phyloP scores from a whole-genome alignment of 2,113 vertebrate genomes.

The Notothenia rossii region DNA sequence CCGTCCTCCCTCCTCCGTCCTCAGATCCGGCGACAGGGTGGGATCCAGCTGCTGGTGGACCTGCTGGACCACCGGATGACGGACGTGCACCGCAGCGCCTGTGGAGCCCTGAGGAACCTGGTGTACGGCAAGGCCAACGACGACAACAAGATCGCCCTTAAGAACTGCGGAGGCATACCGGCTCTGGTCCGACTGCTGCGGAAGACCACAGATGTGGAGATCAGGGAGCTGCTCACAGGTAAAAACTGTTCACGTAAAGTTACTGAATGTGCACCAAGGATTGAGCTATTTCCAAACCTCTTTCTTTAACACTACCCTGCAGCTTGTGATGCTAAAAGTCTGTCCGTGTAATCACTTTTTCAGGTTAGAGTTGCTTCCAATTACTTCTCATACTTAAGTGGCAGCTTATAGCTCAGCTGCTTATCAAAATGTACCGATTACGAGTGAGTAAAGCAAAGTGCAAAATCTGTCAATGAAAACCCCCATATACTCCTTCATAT shows the following conservation, averaged over 20 bases:
- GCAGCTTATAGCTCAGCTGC: neutral
- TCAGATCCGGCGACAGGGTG: conserved; percentile 97
- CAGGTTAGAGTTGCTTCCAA: neutral
- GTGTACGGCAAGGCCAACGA: conserved; percentile 98
- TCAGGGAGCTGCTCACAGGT: conserved; percentile 98
- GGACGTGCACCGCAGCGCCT: conserved; percentile 98
- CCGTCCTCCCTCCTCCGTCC: conserved; percentile 17
- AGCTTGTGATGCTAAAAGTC: neutral
- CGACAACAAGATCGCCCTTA: conserved; percentile 98
- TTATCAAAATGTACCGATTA: neutral
- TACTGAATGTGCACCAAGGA: neutral
- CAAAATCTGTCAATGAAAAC: neutral
- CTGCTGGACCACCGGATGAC: conserved; percentile 97
- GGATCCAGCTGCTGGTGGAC: conserved; percentile 97
- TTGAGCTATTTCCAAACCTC: neutral
- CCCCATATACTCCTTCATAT: neutral
- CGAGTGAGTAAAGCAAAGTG: neutral
- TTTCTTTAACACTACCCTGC: neutral
- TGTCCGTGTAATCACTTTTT: neutral
- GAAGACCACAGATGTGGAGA: conserved; percentile 96
- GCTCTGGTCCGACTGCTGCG: conserved; percentile 95
- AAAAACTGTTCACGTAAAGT: neutral
- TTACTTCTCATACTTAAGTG: neutral
- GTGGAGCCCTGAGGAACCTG: conserved; percentile 95
- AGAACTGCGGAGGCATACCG: conserved; percentile 97